Evolutionary conservation across 2,888 invertebrate species (phyloP), one percentile per base, ranked within the genome.

Genomic region (Leptinotarsa peninsularis): DNA sequence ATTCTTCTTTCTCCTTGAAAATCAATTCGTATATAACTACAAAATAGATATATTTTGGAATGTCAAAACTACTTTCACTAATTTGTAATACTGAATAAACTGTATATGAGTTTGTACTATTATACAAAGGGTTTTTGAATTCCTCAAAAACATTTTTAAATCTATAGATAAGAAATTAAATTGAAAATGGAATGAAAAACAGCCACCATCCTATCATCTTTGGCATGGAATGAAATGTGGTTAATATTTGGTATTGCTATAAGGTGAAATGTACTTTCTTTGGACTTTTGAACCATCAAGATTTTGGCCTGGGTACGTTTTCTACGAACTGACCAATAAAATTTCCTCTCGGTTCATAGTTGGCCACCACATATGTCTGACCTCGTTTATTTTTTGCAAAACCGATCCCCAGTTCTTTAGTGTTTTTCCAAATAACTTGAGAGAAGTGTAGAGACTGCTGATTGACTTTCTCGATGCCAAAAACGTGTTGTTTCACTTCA

Each of bases 311-410:
- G 5, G 91, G 90, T 4, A 94, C 94, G 83, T 94, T 94, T 73
- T 91, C 91, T 2, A 89, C 87, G 82, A 94, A 94, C 80, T 93
- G 92, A 0, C 94, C 94, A 66, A 93, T 90, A 82, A 91, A 93
- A 85, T 96, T 96, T 17, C 96, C 96, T 2, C 95, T 93, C 0
- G 96, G 96, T 84, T 91, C 91, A 84, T 96, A 96, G 87, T 95
- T 95, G 71, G 94, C 95, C 0, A 97, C 96, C 0, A 97, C 95
- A 82, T 94, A 94, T 1, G 95, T 91, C 86, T 94, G 94, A 1
- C 95, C 96, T 75, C 93, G 93, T 71, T 93, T 92, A 82, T 93
- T 92, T 82, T 93, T 90, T 0, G 94, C 93, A 84, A 93, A 90
- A 3, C 93, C 95, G 18, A 95, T 91, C 0, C 95, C 95, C 43